A percentile compares a stretch with the other conserved stretches of the same genome.
phyloP scores from a whole-genome alignment of 2,888 invertebrate species.

The Agrotis exclamationis region DNA sequence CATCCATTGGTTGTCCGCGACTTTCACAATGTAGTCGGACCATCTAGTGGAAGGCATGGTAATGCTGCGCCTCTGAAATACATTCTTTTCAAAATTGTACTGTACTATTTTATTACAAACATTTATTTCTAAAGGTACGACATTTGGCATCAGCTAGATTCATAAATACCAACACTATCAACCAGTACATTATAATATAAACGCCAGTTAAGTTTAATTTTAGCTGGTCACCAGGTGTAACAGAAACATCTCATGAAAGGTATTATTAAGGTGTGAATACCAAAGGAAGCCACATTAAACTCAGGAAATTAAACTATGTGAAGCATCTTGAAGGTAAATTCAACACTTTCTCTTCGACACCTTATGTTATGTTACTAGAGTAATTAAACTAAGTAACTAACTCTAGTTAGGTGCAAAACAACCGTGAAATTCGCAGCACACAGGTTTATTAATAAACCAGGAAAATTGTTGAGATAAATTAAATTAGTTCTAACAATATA shows the following conservation, averaged over 20 bases:
- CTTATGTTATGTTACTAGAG: conserved; percentile 14
- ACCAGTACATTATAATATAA: too few relatives aligned
- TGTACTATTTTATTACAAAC: too few relatives aligned
- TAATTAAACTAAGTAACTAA: conserved; percentile 34
- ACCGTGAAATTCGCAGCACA: neutral
- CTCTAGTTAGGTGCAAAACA: neutral
- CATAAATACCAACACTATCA: neutral
- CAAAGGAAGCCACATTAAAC: conserved; percentile 17
- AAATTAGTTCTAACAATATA: too few relatives aligned
- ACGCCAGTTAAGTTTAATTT: neutral
- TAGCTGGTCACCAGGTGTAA: neutral
- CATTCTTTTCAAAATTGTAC: too few relatives aligned
- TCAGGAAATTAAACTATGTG: conserved; percentile 36
- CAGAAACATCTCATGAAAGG: neutral
- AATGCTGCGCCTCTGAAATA: too few relatives aligned
- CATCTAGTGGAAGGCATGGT: too few relatives aligned
- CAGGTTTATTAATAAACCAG: neutral
- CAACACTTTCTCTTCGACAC: conserved; percentile 21
- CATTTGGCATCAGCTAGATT: too few relatives aligned
- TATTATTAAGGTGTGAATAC: conserved; percentile 25
- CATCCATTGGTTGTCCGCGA: too few relatives aligned
- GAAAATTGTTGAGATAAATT: neutral
- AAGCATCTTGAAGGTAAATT: conserved; percentile 30
- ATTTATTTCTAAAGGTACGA: too few relatives aligned
- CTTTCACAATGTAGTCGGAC: too few relatives aligned